Percentiles rank a stretch among this genome's conserved stretches.
Conservation (phyloP, 2,797 vertebrate genomes). For the Chiloscyllium punctatum region DNA sequence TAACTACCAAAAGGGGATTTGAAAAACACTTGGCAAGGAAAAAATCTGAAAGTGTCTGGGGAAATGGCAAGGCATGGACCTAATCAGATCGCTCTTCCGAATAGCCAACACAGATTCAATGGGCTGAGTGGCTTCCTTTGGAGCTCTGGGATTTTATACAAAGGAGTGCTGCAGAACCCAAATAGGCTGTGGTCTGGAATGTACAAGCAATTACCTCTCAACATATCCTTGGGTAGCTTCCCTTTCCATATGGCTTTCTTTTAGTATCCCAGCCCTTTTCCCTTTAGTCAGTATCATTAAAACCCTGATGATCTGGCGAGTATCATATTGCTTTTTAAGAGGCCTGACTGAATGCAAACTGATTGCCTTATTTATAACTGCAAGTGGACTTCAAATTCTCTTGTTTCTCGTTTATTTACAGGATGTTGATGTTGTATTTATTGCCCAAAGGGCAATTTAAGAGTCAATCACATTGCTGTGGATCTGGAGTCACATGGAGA, state of each 20-base stretch:
- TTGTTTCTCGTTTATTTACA: too few species aligned
- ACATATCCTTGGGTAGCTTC: neutral
- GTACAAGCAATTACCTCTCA: neutral
- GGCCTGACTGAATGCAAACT: neutral
- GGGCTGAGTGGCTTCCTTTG: neutral
- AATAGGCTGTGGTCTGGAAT: neutral
- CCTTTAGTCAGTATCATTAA: too few species aligned
- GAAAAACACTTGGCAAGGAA: neutral
- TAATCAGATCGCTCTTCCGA: neutral
- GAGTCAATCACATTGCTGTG: too few species aligned
- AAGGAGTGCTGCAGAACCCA: neutral
- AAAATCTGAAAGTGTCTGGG: neutral
- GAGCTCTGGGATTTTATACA: neutral
- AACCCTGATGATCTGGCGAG: neutral
- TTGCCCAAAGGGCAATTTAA: too few species aligned
- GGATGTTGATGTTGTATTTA: too few species aligned
- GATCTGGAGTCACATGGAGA: too few species aligned
- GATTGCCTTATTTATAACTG: neutral
- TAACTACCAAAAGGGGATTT: neutral
- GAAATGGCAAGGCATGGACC: neutral
- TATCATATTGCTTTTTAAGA: neutral
- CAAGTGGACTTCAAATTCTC: neutral
- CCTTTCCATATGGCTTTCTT: neutral
- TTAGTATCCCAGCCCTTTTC: neutral
- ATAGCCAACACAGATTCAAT: neutral